phyloP scores from a whole-genome alignment of 2,113 vertebrate genomes.

The Centropristis striata region DNA sequence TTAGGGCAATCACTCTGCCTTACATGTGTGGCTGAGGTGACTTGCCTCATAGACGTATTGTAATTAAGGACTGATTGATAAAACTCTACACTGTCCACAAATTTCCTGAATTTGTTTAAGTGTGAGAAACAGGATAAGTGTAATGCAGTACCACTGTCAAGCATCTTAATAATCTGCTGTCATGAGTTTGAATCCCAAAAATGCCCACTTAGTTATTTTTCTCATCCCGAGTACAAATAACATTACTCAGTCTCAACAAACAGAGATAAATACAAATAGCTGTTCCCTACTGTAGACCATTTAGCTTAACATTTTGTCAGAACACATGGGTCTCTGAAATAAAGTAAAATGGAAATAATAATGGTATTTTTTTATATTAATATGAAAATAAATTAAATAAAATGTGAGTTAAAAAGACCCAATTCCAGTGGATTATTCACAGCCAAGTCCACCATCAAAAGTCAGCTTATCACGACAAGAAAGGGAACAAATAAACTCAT shows the following conservation, averaged over 20 bases:
- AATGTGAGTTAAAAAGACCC: conserved; percentile 27
- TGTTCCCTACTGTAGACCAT: neutral
- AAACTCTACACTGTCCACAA: neutral
- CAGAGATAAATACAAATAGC: neutral
- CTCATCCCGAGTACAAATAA: neutral
- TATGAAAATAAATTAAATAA: conserved; percentile 19
- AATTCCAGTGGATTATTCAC: conserved; percentile 47
- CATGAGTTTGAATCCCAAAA: neutral
- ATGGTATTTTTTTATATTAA: neutral
- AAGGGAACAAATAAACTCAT: conserved; percentile 67
- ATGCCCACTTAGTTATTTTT: neutral
- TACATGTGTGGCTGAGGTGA: too few relatives aligned
- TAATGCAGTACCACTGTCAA: neutral
- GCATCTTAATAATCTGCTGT: neutral
- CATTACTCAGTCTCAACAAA: neutral
- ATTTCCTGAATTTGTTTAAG: neutral
- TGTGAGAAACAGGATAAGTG: conserved; percentile 11
- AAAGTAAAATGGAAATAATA: conserved; percentile 9
- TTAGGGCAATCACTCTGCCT: too few relatives aligned
- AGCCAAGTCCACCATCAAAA: conserved; percentile 46
- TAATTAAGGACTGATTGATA: neutral
- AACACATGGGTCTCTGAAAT: neutral
- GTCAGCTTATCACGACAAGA: conserved; percentile 50
- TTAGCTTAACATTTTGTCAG: neutral
- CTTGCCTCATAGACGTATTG: too few relatives aligned